These are phyloP conservation scores for Diploscapter pachys DNA, from an alignment of 1,140 invertebrate genomes.

Conservation along the genomic window DNA sequence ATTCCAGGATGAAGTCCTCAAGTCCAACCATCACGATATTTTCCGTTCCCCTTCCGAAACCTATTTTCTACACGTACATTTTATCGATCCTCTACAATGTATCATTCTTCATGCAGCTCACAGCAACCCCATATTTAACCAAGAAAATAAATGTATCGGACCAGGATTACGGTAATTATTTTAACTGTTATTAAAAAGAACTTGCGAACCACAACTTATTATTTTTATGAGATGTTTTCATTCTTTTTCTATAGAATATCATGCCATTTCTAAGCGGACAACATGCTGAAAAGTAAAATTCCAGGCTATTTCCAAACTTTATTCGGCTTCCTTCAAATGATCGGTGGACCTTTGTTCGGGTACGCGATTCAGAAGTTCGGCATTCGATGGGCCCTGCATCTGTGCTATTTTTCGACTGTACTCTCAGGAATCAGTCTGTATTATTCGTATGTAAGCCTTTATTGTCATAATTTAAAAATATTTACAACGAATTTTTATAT, in stretches of 20 bases:
- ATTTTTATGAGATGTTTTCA: neutral
- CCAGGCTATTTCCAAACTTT: conserved; percentile 39
- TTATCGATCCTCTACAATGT: conserved; percentile 39
- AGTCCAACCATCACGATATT: too few relatives aligned
- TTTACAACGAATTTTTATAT: neutral
- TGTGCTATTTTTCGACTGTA: conserved; percentile 30
- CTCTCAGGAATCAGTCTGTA: conserved; percentile 24
- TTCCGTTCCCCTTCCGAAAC: neutral
- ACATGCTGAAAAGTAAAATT: conserved; percentile 11
- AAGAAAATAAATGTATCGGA: conserved; percentile 32
- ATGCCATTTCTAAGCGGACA: neutral
- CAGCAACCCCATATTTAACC: conserved; percentile 29
- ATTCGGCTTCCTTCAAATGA: conserved; percentile 38
- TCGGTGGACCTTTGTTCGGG: conserved; percentile 39
- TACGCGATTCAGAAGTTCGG: conserved; percentile 37
- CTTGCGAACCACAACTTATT: conserved; percentile 5
- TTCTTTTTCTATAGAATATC: neutral
- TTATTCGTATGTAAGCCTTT: conserved; percentile 25
- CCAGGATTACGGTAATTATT: conserved; percentile 31
- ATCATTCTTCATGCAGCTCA: conserved; percentile 39
- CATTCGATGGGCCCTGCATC: conserved; percentile 19
- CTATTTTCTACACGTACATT: conserved; percentile 40
- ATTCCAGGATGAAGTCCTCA: too few relatives aligned
- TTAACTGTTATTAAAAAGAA: neutral
- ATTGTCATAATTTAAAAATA: neutral